Evolutionary conservation across 2,797 vertebrate species (phyloP).

Genomic region (Epinephelus awoara): DNA sequence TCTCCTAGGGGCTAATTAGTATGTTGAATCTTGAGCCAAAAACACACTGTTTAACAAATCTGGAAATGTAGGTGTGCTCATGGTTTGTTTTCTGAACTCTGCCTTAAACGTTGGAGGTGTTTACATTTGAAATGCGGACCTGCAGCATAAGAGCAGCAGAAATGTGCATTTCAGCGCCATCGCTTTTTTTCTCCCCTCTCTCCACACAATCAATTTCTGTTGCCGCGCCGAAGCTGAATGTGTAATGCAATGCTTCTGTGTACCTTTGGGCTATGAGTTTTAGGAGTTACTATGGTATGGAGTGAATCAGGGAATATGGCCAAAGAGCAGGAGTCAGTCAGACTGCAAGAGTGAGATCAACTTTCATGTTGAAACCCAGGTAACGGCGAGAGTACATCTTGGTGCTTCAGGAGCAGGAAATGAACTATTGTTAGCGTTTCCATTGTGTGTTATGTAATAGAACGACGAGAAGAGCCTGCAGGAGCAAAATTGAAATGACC

Average conservation of each 20-base stretch:
- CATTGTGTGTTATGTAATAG: conserved; percentile 69
- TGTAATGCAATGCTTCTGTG: conserved; percentile 32
- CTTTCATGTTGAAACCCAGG: conserved; percentile 63
- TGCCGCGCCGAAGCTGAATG: conserved; percentile 40
- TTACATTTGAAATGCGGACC: conserved; percentile 56
- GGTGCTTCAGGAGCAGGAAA: conserved; percentile 64
- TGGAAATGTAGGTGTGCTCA: conserved; percentile 66
- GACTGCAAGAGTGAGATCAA: conserved; percentile 48
- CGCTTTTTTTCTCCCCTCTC: conserved; percentile 6
- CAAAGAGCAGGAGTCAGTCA: conserved; percentile 54
- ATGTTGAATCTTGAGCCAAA: conserved; percentile 76
- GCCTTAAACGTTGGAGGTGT: conserved; percentile 52
- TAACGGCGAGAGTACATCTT: conserved; percentile 49
- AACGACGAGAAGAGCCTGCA: conserved; percentile 49
- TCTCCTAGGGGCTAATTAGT: conserved; percentile 86
- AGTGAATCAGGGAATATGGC: conserved; percentile 42
- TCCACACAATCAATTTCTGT: conserved; percentile 40
- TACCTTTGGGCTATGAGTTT: conserved; percentile 51
- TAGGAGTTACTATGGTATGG: conserved; percentile 14
- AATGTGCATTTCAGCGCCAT: conserved; percentile 22
- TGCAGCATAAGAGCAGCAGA: conserved; percentile 8
- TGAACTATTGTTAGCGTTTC: conserved; percentile 71
- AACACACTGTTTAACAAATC: conserved; percentile 79
- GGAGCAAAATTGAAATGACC: conserved; percentile 76
- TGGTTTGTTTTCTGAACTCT: conserved; percentile 58